Percentiles rank a stretch among this genome's conserved stretches.
These are phyloP conservation scores for Cyanoliseus patagonus DNA, from an alignment of 2,113 vertebrate species.

Conservation along the genomic window DNA sequence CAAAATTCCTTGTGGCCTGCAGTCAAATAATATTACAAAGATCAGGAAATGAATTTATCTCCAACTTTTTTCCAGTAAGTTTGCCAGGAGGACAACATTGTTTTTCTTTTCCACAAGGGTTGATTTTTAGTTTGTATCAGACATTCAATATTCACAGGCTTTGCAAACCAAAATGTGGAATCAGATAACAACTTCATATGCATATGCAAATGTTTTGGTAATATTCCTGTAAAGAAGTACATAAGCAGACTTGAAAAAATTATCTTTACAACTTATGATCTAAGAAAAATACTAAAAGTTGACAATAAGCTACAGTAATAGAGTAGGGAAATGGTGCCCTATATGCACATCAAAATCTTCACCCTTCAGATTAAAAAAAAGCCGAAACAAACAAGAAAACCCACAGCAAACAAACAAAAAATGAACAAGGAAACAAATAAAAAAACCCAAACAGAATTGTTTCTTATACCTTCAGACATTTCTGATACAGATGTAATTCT, in stretches of 20 bases:
- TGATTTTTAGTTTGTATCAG: neutral
- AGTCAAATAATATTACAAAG: constrained; percentile 11
- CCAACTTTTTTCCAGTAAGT: neutral
- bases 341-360: neutral
- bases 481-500: neutral
- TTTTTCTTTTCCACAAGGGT: neutral
- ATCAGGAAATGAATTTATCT: constrained; percentile 13
- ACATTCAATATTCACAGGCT: neutral
- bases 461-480: neutral
- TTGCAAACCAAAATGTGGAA: neutral
- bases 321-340: neutral
- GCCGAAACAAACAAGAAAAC: neutral
- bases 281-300: neutral
- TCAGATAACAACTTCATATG: neutral
- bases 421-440: neutral
- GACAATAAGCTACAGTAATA: neutral
- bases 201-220: neutral
- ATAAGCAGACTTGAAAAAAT: neutral
- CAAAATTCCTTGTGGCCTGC: neutral
- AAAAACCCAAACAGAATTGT: neutral
- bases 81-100: neutral
- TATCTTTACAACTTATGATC: neutral
- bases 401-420: neutral
- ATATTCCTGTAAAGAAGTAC: neutral
- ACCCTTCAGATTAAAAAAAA: neutral